Evolutionary conservation across 2,797 vertebrate genomes (phyloP).

Genomic region (Caiman crocodilus): DNA sequence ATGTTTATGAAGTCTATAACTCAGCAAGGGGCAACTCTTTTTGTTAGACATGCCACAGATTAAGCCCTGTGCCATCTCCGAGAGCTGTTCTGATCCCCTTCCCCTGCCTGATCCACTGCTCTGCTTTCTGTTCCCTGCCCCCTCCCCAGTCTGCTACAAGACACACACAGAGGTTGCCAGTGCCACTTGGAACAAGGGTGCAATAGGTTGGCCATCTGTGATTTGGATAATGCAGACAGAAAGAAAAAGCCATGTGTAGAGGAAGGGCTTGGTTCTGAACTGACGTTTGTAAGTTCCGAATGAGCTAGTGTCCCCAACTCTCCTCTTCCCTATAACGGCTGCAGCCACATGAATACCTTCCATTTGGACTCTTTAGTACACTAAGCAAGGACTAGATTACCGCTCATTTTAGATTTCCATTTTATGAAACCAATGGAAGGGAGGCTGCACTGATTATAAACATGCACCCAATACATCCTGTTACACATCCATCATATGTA

Average conservation of each 20-base stretch:
- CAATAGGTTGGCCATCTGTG: too few relatives aligned
- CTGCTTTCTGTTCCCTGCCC: too few relatives aligned
- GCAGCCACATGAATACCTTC: background rate
- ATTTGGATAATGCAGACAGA: background rate
- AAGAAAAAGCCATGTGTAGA: background rate
- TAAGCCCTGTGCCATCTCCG: too few relatives aligned
- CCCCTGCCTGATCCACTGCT: too few relatives aligned
- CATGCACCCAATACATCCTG: background rate
- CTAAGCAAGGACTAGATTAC: accelerated
- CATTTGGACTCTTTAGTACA: background rate
- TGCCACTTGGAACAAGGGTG: too few relatives aligned
- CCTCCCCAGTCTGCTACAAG: too few relatives aligned
- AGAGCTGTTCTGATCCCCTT: too few relatives aligned
- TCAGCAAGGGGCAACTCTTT: too few relatives aligned
- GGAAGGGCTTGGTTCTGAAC: background rate
- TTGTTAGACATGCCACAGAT: too few relatives aligned
- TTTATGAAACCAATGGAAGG: background rate
- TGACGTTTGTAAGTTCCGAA: accelerated
- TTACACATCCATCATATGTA: accelerated
- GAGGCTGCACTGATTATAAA: background rate
- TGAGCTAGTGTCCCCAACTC: background rate
- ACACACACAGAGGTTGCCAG: too few relatives aligned
- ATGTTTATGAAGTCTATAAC: too few relatives aligned
- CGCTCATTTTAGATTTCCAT: background rate
- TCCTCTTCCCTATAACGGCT: background rate